Conservation (phyloP, 2,113 vertebrate species). For the Notarius lentiginosus region DNA sequence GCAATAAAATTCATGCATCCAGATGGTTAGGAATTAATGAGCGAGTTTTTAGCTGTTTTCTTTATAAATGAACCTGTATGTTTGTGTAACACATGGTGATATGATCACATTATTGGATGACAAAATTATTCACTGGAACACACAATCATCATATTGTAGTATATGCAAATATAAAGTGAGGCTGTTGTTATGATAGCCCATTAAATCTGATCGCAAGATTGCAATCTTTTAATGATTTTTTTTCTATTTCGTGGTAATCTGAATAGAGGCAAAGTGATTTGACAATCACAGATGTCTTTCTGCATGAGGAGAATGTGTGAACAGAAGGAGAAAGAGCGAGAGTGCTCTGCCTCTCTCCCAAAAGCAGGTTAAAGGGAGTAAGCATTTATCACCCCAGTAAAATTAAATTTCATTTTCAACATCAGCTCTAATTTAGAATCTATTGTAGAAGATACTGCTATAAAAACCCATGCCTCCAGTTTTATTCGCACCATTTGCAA, state of each 20-base stretch:
- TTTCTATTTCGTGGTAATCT: background rate
- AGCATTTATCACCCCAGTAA: background rate
- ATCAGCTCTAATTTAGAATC: background rate
- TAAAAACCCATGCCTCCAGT: background rate
- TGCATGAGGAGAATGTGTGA: background rate
- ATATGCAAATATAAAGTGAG: background rate
- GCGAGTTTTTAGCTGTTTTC: background rate
- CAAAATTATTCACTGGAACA: background rate
- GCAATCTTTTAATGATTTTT: background rate
- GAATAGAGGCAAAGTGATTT: background rate
- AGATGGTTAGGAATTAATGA: background rate
- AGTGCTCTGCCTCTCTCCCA: background rate
- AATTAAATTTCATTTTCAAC: background rate
- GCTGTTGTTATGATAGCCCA: background rate
- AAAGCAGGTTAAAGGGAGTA: background rate
- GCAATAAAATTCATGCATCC: background rate
- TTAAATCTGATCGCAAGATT: background rate
- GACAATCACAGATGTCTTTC: background rate
- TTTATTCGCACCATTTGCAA: background rate
- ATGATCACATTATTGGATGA: background rate
- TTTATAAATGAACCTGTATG: background rate
- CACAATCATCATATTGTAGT: background rate
- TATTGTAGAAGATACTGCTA: background rate
- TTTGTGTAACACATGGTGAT: background rate
- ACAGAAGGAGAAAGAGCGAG: background rate